phyloP scores from a whole-genome alignment of 2,797 vertebrate genomes.

The Agapornis canus region DNA sequence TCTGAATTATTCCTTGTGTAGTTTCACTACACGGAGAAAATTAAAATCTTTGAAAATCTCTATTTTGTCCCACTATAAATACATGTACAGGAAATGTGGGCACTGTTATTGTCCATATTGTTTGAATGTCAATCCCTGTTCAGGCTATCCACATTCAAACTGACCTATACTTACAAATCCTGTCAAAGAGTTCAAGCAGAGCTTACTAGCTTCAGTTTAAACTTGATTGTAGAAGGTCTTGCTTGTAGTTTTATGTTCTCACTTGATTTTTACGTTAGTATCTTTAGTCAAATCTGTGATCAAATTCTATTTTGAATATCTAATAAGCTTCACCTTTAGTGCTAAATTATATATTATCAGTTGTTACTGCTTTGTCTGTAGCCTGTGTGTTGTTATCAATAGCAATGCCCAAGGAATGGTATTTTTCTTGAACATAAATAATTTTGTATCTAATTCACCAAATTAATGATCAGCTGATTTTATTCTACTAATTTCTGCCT shows the following conservation, averaged over 20 bases:
- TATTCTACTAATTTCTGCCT: neutral
- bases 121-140: neutral
- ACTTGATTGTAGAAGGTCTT: neutral
- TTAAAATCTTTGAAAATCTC: neutral
- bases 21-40: neutral
- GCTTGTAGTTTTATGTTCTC: neutral
- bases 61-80: neutral
- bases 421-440: conserved; percentile 6
- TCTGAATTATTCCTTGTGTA: neutral
- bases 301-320: neutral
- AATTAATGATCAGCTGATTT: neutral
- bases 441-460: neutral
- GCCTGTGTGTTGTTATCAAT: neutral
- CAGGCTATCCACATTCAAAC: neutral
- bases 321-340: neutral
- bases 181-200: neutral
- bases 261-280: neutral
- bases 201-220: neutral
- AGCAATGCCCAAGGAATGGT: neutral
- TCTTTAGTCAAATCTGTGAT: neutral
- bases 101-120: neutral
- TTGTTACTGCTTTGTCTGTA: neutral
- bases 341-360: neutral
- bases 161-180: neutral
- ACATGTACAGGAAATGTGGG: neutral